These are phyloP conservation scores for Riptortus pedestris DNA, from an alignment of 1,140 invertebrate genomes.

Conservation along the genomic window DNA sequence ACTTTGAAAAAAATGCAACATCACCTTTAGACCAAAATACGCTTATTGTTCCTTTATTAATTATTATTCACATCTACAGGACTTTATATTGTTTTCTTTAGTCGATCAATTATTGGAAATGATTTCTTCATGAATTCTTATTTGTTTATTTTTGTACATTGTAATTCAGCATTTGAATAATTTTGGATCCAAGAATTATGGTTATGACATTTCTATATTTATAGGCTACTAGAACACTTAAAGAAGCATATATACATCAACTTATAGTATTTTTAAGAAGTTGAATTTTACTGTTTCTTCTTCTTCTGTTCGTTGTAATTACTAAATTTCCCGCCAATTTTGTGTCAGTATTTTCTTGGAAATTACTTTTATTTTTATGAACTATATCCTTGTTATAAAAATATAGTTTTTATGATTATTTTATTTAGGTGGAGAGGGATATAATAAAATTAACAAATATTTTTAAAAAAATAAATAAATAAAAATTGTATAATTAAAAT, in stretches of 20 bases:
- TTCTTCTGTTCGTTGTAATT: too few relatives aligned
- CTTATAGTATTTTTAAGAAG: too few relatives aligned
- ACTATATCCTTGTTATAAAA: too few relatives aligned
- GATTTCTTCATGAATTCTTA: not conserved
- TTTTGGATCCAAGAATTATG: not conserved
- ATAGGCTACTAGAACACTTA: not conserved
- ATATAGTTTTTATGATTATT: too few relatives aligned
- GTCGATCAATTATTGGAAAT: not conserved
- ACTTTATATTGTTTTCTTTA: not conserved
- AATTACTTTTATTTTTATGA: too few relatives aligned
- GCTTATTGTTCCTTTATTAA: not conserved
- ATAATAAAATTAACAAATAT: too few relatives aligned
- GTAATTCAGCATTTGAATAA: not conserved
- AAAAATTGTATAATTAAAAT: too few relatives aligned
- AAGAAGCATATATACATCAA: not conserved
- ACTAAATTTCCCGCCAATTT: too few relatives aligned
- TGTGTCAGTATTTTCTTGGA: too few relatives aligned
- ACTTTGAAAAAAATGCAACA: not conserved
- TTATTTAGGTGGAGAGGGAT: too few relatives aligned
- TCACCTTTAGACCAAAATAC: not conserved
- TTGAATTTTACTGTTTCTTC: too few relatives aligned
- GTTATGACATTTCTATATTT: not conserved
- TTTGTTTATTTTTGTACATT: constrained; percentile 3
- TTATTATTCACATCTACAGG: not conserved
- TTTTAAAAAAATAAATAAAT: too few relatives aligned